phyloP scores from a whole-genome alignment of 2,888 invertebrate species.

The Calliscelio sp. region DNA sequence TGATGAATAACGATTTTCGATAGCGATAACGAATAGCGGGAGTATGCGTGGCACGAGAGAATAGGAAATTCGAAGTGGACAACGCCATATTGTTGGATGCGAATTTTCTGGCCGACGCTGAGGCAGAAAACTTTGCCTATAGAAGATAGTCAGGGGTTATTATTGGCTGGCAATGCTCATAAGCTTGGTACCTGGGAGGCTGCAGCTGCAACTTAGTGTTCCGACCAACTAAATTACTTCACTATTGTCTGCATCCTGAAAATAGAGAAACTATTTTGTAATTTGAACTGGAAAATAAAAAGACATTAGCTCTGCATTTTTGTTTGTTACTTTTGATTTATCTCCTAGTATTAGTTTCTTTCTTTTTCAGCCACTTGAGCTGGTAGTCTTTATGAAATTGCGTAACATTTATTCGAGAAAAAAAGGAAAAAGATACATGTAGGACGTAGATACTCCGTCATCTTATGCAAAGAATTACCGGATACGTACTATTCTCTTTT shows the following conservation, averaged over 20 bases:
- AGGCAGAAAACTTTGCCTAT: conserved; percentile 76
- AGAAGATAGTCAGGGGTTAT: conserved; percentile 80
- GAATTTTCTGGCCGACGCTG: conserved; percentile 71
- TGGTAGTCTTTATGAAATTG: conserved; percentile 4
- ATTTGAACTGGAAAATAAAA: too few relatives aligned
- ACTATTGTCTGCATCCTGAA: conserved; percentile 80
- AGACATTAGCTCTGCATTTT: too few relatives aligned
- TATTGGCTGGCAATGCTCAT: conserved; percentile 76
- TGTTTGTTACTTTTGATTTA: background rate
- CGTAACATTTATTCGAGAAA: conserved; percentile 26
- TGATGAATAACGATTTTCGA: conserved; percentile 80
- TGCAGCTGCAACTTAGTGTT: too few relatives aligned
- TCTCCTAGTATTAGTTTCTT: too few relatives aligned
- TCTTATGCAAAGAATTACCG: conserved; percentile 68
- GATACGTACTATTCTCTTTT: conserved; percentile 67
- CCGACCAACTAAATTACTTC: conserved; percentile 81
- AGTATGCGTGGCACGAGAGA: conserved; percentile 73
- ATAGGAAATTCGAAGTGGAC: conserved; percentile 76
- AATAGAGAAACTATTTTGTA: too few relatives aligned
- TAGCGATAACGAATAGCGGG: conserved; percentile 75
- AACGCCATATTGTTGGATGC: conserved; percentile 75
- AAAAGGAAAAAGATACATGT: conserved; percentile 14
- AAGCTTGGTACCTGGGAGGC: conserved; percentile 49
- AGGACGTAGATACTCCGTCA: conserved; percentile 61
- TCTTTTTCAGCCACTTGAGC: too few relatives aligned